Evolutionary conservation across 2,888 invertebrate genomes (phyloP).

Genomic region (Dorcus hopei): DNA sequence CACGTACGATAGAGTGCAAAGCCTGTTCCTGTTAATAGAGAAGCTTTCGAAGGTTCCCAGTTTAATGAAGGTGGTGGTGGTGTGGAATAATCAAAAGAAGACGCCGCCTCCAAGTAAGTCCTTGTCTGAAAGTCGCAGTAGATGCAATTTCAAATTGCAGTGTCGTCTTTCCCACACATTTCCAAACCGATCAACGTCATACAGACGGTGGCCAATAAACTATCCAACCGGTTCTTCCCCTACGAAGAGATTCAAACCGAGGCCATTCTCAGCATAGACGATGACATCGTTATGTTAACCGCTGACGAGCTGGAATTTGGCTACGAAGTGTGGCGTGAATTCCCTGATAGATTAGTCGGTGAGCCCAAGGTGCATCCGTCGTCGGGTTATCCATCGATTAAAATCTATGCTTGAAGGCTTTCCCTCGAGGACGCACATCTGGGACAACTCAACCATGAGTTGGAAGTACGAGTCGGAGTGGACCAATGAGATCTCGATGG

Average conservation of each 20-base stretch:
- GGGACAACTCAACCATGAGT: slow-evolving; percentile 80
- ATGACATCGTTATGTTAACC: slow-evolving; percentile 94
- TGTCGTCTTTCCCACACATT: slow-evolving; percentile 84
- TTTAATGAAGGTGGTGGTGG: slow-evolving; percentile 84
- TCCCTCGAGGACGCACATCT: slow-evolving; percentile 90
- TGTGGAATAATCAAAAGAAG: slow-evolving; percentile 96
- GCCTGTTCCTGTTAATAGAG: slow-evolving; percentile 80
- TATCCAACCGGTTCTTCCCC: slow-evolving; percentile 95
- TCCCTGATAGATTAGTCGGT: slow-evolving; percentile 87
- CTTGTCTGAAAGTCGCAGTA: background rate
- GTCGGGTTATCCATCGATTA: background rate
- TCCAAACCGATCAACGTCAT: slow-evolving; percentile 87
- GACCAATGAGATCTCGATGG: slow-evolving; percentile 96
- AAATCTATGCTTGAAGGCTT: slow-evolving; percentile 59
- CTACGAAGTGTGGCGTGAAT: slow-evolving; percentile 92
- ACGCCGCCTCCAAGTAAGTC: slow-evolving; percentile 80
- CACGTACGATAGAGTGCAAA: slow-evolving; percentile 88
- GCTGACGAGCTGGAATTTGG: slow-evolving; percentile 96
- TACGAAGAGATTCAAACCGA: slow-evolving; percentile 97
- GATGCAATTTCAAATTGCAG: slow-evolving; percentile 49
- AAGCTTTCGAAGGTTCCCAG: slow-evolving; percentile 86
- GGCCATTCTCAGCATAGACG: slow-evolving; percentile 91
- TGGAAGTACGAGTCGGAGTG: slow-evolving; percentile 98
- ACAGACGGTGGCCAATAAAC: slow-evolving; percentile 83
- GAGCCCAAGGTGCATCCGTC: slow-evolving; percentile 10